Evolutionary conservation across 2,888 invertebrate species (phyloP), one percentile per base, ranked within the genome.

Genomic region (Brachyopa scutellaris): DNA sequence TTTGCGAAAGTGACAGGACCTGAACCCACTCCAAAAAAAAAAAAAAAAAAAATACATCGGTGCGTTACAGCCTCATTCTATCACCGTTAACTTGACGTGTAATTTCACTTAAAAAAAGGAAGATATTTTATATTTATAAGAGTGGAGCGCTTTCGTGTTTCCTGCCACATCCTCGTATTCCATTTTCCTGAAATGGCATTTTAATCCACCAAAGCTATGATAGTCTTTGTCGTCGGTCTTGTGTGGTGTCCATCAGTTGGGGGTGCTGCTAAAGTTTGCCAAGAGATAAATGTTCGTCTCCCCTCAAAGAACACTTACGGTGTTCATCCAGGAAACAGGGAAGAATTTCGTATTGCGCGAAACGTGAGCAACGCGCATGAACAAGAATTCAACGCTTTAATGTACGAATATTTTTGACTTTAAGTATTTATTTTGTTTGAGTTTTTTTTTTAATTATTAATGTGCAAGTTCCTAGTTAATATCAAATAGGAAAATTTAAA

Each of bases 321-420:
- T 26, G 13, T 23, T 23, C 15, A 8, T 57, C 23, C 15, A 15
- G 23, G 23, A 23, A 38, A 38, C 13, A 5, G 21, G n/a, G 6
- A 33, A 6, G 2, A 29, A 15, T 45, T 42, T 42, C 15, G 2
- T 40, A 9, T 26, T 26, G 15, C 15, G 17, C n/a, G 5, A 26
- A 57, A 3, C 13, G n/a, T n/a, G n/a, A 38, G 36, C 62, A 64
- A 49, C 38, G 62, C 62, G 62, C 62, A 64, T 64, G 62, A 49
- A 49, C 49, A 3, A 9, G 33, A 21, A 61, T 61, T 59, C 2
- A 4, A 42, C n/a, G n/a, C n/a, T n/a, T n/a, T n/a, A n/a, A n/a
- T n/a, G n/a, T n/a, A n/a, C n/a, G n/a, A n/a, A n/a, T n/a, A n/a
- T n/a, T n/a, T n/a, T n/a, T n/a, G n/a, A n/a, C n/a, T n/a, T n/a